These are phyloP conservation scores for Alcis repandata DNA, from an alignment of 2,888 invertebrate genomes.

Conservation along the genomic window DNA sequence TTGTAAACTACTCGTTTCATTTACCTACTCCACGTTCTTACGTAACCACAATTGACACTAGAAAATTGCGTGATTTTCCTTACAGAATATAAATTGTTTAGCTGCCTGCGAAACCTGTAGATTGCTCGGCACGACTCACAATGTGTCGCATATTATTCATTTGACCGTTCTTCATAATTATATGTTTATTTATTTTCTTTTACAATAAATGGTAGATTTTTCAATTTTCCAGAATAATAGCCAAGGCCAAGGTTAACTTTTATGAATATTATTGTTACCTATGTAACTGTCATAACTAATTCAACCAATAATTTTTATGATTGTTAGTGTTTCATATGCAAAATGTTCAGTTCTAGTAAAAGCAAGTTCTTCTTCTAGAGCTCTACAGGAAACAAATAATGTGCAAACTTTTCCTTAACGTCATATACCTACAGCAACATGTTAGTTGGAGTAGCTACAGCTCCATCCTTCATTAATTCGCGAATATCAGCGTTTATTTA, in stretches of 20 bases:
- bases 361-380: background rate
- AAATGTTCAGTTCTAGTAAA: background rate
- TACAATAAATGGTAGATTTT: slow-evolving; percentile 13
- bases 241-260: slow-evolving; percentile 30
- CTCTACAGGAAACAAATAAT: background rate
- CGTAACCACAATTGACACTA: slow-evolving; percentile 43
- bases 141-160: slow-evolving; percentile 22
- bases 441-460: slow-evolving; percentile 33
- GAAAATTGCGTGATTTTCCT: slow-evolving; percentile 48
- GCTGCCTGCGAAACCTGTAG: slow-evolving; percentile 5
- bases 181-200: slow-evolving; percentile 29
- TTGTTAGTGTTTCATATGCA: background rate
- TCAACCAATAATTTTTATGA: background rate
- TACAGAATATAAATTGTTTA: slow-evolving; percentile 10
- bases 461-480: slow-evolving; percentile 62
- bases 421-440: background rate
- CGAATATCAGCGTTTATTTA: slow-evolving; percentile 56
- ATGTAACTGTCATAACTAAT: slow-evolving; percentile 15
- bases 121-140: slow-evolving; percentile 26
- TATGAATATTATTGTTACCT: slow-evolving; percentile 23
- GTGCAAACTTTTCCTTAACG: background rate
- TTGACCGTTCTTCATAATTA: slow-evolving; percentile 22
- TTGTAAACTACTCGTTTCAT: slow-evolving; percentile 31
- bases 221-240: slow-evolving; percentile 18
- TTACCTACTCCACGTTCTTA: slow-evolving; percentile 30